A percentile compares a stretch with the other conserved stretches of the same genome.
Conservation (phyloP, 2,797 vertebrate species). For the Anniella stebbinsi region DNA sequence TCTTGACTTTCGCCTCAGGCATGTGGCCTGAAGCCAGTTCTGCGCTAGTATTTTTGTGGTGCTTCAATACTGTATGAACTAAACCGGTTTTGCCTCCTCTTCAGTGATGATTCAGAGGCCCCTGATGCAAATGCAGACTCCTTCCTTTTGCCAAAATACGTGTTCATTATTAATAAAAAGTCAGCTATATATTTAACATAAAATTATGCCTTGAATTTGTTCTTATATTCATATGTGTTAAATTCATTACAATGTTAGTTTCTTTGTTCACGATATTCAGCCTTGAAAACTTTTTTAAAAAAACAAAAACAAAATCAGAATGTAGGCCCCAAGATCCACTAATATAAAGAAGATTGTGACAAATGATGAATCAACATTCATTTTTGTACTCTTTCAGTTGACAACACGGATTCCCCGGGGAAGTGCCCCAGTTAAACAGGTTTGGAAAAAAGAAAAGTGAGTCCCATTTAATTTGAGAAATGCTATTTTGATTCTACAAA, state of each 20-base stretch:
- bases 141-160: neutral
- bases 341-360: neutral
- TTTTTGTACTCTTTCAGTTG: slow-evolving; percentile 21
- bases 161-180: neutral
- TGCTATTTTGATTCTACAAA: slow-evolving; percentile 25
- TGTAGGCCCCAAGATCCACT: neutral
- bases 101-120: neutral
- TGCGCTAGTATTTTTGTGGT: neutral
- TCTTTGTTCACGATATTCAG: neutral
- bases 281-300: neutral
- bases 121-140: neutral
- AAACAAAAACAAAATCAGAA: neutral
- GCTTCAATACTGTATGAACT: neutral
- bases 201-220: neutral
- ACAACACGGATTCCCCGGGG: slow-evolving; percentile 23
- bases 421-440: slow-evolving; percentile 43
- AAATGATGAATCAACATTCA: slow-evolving; percentile 19
- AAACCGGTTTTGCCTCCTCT: neutral
- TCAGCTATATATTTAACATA: neutral
- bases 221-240: neutral
- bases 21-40: neutral
- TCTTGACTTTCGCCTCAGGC: neutral
- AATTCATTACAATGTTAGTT: neutral
- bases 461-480: slow-evolving; percentile 38
- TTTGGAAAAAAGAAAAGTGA: slow-evolving; percentile 1